phyloP scores from a whole-genome alignment of 2,888 invertebrate genomes.

The Drosophila quinaria region DNA sequence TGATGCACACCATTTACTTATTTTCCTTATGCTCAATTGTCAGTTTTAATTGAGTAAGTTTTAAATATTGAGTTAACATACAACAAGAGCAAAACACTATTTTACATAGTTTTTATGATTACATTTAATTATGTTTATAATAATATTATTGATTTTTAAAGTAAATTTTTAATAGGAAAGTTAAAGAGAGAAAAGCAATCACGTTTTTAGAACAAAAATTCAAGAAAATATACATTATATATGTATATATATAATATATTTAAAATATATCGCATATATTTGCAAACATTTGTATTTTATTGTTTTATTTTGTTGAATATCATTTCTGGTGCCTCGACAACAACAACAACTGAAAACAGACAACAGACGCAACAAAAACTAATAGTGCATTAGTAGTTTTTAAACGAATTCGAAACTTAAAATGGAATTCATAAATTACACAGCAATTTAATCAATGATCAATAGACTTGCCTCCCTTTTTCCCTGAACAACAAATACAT shows the following conservation, averaged over 20 bases:
- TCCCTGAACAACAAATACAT: slow-evolving; percentile 37
- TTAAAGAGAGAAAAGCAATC: slow-evolving; percentile 52
- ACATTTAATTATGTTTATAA: slow-evolving; percentile 62
- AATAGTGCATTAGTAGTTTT: slow-evolving; percentile 78
- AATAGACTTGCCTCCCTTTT: slow-evolving; percentile 35
- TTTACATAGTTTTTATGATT: slow-evolving; percentile 50
- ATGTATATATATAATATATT: slow-evolving; percentile 47
- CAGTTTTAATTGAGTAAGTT: slow-evolving; percentile 69
- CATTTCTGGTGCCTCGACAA: slow-evolving; percentile 57
- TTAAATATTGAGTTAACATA: slow-evolving; percentile 39
- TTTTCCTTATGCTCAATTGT: slow-evolving; percentile 67
- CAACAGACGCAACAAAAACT: slow-evolving; percentile 65
- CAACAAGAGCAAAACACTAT: slow-evolving; percentile 31
- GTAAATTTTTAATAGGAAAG: slow-evolving; percentile 43
- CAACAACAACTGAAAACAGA: slow-evolving; percentile 5
- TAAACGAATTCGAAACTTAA: slow-evolving; percentile 64
- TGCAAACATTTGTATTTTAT: slow-evolving; percentile 48
- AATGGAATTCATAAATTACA: slow-evolving; percentile 28
- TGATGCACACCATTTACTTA: slow-evolving; percentile 77
- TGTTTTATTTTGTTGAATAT: slow-evolving; percentile 17
- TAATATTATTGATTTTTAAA: slow-evolving; percentile 65
- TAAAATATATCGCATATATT: slow-evolving; percentile 59
- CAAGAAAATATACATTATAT: slow-evolving; percentile 30
- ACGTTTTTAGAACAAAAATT: slow-evolving; percentile 67
- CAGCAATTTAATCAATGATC: slow-evolving; percentile 42